These are phyloP conservation scores for Bombus pascuorum DNA, from an alignment of 1,140 invertebrate genomes.

Conservation along the genomic window DNA sequence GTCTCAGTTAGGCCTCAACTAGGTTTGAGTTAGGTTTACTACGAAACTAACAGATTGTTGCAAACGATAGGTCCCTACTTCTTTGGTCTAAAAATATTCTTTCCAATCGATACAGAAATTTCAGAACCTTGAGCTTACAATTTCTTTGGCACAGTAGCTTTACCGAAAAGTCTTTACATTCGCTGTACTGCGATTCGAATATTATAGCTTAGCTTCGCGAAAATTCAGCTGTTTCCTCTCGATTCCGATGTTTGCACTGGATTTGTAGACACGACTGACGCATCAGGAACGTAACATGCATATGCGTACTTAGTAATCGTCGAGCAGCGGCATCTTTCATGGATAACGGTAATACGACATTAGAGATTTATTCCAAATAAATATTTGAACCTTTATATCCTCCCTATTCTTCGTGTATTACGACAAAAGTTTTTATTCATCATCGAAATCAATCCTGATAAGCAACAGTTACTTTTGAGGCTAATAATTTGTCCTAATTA, in stretches of 20 bases:
- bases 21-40: slow-evolving; percentile 2
- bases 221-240: neutral
- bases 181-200: neutral
- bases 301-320: neutral
- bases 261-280: neutral
- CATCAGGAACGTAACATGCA: neutral
- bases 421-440: neutral
- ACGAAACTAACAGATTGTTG: neutral
- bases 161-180: neutral
- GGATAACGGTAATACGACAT: neutral
- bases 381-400: neutral
- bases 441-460: neutral
- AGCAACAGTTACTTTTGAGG: neutral
- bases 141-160: neutral
- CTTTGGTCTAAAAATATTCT: neutral
- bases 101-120: neutral
- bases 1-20: neutral
- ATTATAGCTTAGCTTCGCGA: neutral
- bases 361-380: neutral
- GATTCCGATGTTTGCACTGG: neutral
- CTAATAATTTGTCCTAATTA: too few species aligned
- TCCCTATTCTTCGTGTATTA: too few species aligned
- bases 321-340: neutral
- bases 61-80: too few species aligned
- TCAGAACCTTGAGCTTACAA: neutral